Evolutionary conservation across 2,888 invertebrate species (phyloP), one percentile per base, ranked within the genome.

Genomic region (Ennomos erosarius): DNA sequence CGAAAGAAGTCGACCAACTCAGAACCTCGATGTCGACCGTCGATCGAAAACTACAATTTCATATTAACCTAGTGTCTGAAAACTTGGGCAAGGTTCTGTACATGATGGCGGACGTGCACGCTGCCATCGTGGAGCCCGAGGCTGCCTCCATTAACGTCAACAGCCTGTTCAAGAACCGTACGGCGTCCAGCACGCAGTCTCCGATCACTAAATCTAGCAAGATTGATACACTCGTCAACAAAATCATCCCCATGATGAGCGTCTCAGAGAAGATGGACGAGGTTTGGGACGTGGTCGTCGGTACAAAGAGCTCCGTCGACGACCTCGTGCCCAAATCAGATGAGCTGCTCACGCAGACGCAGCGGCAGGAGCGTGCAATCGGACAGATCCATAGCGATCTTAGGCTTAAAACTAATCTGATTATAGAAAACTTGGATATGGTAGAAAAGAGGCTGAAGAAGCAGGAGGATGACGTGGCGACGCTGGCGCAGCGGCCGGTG

Each of bases 251-350:
- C 0, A 97, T 97, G 90, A 95, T 97, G 76, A 95, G 95, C 54
- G 97, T 97, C 0, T 96, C 97, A 0, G 97, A 97, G 79, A 97
- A 97, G 85, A 97, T 97, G 97, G 97, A 97, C 73, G 96, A 97
- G 85, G 97, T 97, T 4, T 97, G 97, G 97, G 96, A 97, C 79
- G 97, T 97, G 5, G 97, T 97, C 10, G 97, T 97, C 0, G 97
- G 97, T 10, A 97, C 97, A 3, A 97, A 97, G 79, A 97, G 96
- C 74, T 96, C 97, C 0, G 97, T 97, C 0, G 97, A 97, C 81
- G 95, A 97, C 81, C 90, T 97, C 51, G 94, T 97, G 39, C 97
- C 97, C 1, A 97, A 97, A 85, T 97, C 97, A 0, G 97, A 97
- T 78, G 97, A 97, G 72, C 87, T 97, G 6, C 87, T 98, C 10